Evolutionary conservation across 92 coral and sea anemone genomes (phyloP).

Genomic region (Micromussa lordhowensis): DNA sequence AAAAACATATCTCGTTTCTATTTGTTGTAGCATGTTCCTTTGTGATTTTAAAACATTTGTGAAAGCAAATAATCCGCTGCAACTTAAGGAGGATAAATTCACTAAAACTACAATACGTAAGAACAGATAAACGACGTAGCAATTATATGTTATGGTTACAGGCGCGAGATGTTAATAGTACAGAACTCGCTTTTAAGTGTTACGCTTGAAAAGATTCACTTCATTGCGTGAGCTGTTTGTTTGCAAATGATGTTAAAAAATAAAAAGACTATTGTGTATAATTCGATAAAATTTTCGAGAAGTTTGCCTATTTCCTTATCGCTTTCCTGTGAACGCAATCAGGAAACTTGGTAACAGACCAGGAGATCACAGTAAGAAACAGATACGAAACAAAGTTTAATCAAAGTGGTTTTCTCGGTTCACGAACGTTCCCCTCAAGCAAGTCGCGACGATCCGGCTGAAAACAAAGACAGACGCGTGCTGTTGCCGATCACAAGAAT

Average conservation of each 20-base stretch:
- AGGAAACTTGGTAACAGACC: constrained; percentile 1
- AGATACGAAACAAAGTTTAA: constrained; percentile 18
- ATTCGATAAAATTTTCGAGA: constrained; percentile 1
- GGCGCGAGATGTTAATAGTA: neutral
- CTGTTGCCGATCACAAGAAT: constrained; percentile 20
- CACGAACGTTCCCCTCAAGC: neutral
- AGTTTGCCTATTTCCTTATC: neutral
- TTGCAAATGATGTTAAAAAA: constrained; percentile 1
- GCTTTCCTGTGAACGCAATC: neutral
- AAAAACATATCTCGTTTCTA: neutral
- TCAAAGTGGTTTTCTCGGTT: constrained; percentile 28
- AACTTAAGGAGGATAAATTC: constrained; percentile 17
- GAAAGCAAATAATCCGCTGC: constrained; percentile 9
- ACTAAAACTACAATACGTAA: constrained; percentile 16
- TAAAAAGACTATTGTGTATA: constrained; percentile 3
- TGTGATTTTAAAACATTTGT: constrained; percentile 1
- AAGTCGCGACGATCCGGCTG: constrained; percentile 5
- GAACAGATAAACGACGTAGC: neutral
- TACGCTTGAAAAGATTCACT: neutral
- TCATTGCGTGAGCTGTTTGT: constrained; percentile 21
- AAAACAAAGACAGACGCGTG: constrained; percentile 43
- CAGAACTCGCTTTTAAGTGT: neutral
- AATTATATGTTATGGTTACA: constrained; percentile 25
- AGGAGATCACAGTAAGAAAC: neutral
- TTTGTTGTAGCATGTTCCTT: constrained; percentile 8